These are phyloP conservation scores for Macrophya annulata DNA, from an alignment of 2,888 invertebrate genomes.

Conservation along the genomic window DNA sequence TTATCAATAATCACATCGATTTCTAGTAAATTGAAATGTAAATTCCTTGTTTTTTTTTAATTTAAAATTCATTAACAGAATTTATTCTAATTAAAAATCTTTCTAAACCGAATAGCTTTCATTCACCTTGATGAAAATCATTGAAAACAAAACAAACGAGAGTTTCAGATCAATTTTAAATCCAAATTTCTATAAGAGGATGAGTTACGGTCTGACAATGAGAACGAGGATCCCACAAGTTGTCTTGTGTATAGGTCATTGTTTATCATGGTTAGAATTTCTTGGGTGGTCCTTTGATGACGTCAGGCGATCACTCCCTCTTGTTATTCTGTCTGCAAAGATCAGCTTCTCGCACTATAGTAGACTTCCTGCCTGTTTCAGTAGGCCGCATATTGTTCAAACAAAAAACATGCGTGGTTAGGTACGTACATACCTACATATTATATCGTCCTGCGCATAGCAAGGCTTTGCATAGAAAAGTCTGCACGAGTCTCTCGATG, in stretches of 20 bases:
- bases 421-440: no score
- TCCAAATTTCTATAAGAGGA: background rate
- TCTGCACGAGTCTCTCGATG: background rate
- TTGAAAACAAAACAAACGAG: background rate
- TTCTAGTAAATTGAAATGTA: no score
- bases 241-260: background rate
- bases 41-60: background rate
- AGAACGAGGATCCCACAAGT: background rate
- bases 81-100: no score
- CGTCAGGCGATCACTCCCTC: constrained; percentile 51
- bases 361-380: constrained; percentile 39
- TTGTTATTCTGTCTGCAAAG: constrained; percentile 50
- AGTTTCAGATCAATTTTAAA: background rate
- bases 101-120: no score
- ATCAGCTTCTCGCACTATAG: constrained; percentile 13
- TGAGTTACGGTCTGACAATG: constrained; percentile 6
- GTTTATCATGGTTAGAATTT: constrained; percentile 10
- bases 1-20: background rate
- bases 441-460: background rate
- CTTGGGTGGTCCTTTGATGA: constrained; percentile 52
- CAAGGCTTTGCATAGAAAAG: background rate
- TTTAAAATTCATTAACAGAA: no score
- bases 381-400: constrained; percentile 45
- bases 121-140: background rate
- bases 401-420: constrained; percentile 22